phyloP scores from a whole-genome alignment of 1,140 invertebrate genomes.

The Magallana angulata region DNA sequence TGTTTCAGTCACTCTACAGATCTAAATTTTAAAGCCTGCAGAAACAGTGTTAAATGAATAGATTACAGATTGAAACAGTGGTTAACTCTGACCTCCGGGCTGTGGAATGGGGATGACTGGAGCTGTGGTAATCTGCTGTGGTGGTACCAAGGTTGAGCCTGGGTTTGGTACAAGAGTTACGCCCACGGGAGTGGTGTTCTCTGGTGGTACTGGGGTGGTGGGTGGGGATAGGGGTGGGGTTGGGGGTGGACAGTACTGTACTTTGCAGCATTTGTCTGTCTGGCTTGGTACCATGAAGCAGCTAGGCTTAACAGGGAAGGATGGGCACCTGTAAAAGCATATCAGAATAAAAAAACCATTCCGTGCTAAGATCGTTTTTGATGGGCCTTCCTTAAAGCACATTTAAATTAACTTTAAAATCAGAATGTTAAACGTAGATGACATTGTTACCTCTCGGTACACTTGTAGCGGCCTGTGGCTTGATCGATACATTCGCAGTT shows the following conservation, averaged over 20 bases:
- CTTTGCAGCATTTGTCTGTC: slow-evolving; percentile 60
- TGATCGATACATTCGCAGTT: slow-evolving; percentile 56
- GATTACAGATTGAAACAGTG: neutral
- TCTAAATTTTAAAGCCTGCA: too few species aligned
- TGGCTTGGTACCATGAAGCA: slow-evolving; percentile 60
- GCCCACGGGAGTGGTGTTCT: slow-evolving; percentile 5
- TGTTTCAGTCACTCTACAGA: too few species aligned
- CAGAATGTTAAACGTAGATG: too few species aligned
- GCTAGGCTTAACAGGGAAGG: slow-evolving; percentile 41
- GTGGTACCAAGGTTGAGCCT: neutral
- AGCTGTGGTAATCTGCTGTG: neutral
- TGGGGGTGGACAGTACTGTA: slow-evolving; percentile 57
- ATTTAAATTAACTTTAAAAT: too few species aligned
- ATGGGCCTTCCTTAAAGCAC: too few species aligned
- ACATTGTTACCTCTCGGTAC: slow-evolving; percentile 51
- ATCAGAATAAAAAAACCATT: too few species aligned
- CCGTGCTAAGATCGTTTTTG: too few species aligned
- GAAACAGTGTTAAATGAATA: too few species aligned
- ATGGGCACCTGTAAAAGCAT: slow-evolving; percentile 48
- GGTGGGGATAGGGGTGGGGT: too few species aligned
- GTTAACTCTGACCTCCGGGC: slow-evolving; percentile 21
- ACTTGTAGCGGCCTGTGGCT: slow-evolving; percentile 57
- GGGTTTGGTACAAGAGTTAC: slow-evolving; percentile 13
- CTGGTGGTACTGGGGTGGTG: slow-evolving; percentile 37
- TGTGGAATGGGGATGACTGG: slow-evolving; percentile 15